A percentile compares a stretch with the other conserved stretches of the same genome.
phyloP scores from a whole-genome alignment of 2,113 vertebrate species.

The Cyprinodon tularosa region DNA sequence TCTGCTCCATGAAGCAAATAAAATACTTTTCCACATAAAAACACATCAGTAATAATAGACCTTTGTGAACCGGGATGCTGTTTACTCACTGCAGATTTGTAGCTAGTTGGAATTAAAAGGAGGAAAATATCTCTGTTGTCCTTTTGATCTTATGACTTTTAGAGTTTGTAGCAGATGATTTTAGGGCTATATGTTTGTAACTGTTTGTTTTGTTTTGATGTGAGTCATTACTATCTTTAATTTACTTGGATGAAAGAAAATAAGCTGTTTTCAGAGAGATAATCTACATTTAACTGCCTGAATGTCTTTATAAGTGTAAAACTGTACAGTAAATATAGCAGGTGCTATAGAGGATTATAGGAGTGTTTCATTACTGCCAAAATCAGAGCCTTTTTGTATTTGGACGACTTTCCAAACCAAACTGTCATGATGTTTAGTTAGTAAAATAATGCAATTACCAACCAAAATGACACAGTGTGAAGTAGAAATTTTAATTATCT shows the following conservation, averaged over 20 bases:
- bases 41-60: not conserved
- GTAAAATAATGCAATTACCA: not conserved
- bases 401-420: too few species aligned
- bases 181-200: not conserved
- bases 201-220: not conserved
- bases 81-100: not conserved
- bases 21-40: not conserved
- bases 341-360: not conserved
- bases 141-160: not conserved
- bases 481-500: too few species aligned
- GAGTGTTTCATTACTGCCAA: too few species aligned
- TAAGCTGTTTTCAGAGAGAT: not conserved
- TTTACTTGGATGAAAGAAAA: not conserved
- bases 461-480: not conserved
- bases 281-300: not conserved
- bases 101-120: not conserved
- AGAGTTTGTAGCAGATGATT: not conserved
- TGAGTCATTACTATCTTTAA: not conserved
- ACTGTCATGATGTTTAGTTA: not conserved
- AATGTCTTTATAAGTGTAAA: not conserved
- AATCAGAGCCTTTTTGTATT: too few species aligned
- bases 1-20: not conserved
- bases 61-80: not conserved
- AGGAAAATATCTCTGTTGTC: not conserved
- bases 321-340: not conserved